These are phyloP conservation scores for Germaria angustata DNA, from an alignment of 2,888 invertebrate species.

Conservation along the genomic window DNA sequence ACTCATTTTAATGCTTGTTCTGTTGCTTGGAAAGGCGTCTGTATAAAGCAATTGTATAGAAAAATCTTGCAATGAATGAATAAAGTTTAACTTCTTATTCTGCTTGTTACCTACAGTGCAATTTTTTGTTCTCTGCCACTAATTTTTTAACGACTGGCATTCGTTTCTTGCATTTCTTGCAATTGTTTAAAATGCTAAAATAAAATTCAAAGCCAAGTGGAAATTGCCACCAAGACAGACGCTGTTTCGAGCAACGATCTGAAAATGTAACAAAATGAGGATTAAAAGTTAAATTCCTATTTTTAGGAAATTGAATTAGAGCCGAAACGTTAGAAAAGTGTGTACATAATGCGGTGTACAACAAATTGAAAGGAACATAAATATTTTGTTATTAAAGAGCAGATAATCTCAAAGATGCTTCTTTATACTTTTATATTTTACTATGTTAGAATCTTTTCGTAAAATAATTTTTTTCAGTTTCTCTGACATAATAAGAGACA, in stretches of 20 bases:
- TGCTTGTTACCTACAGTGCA: conserved; percentile 14
- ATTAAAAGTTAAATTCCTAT: conserved; percentile 73
- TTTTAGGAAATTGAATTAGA: conserved; percentile 73
- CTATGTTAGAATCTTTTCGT: no score
- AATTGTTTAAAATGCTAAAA: conserved; percentile 20
- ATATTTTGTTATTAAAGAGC: neutral
- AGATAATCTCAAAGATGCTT: neutral
- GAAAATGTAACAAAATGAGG: conserved; percentile 63
- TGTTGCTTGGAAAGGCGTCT: conserved; percentile 5
- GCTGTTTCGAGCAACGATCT: conserved; percentile 20
- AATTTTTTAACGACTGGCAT: conserved; percentile 9
- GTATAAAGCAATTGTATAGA: neutral
- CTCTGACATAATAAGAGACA: no score
- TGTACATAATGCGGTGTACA: conserved; percentile 35
- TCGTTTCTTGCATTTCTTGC: conserved; percentile 13
- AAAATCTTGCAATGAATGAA: conserved; percentile 18
- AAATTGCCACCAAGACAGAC: neutral
- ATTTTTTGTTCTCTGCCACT: conserved; percentile 11
- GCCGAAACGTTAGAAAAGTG: conserved; percentile 69
- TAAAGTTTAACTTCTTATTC: conserved; percentile 40
- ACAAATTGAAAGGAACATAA: neutral
- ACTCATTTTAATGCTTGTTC: conserved; percentile 15
- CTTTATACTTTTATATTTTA: no score
- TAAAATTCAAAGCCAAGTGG: conserved; percentile 6
- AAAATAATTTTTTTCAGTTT: no score